phyloP scores from a whole-genome alignment of 2,797 vertebrate species.

The Epinephelus coioides region DNA sequence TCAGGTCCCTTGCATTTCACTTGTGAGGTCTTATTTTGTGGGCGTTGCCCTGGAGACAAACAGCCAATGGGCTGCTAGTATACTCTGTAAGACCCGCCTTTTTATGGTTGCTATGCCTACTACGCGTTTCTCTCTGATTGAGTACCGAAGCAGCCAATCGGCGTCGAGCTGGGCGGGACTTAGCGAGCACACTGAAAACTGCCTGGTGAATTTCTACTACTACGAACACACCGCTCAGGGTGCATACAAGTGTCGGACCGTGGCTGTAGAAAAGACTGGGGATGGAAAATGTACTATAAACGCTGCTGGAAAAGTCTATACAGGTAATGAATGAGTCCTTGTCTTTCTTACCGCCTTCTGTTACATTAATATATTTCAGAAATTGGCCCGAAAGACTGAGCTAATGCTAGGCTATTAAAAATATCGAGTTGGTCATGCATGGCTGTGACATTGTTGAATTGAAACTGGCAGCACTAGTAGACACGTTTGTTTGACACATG shows the following conservation, averaged over 20 bases:
- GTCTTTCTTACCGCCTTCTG: not conserved
- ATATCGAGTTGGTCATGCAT: conserved; percentile 55
- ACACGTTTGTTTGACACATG: conserved; percentile 72
- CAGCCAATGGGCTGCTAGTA: conserved; percentile 62
- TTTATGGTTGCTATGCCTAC: conserved; percentile 85
- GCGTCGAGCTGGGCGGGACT: conserved; percentile 62
- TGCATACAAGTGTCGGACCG: conserved; percentile 34
- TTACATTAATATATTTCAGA: not conserved
- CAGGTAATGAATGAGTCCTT: conserved; percentile 71
- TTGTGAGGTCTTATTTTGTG: conserved; percentile 15
- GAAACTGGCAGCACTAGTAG: conserved; percentile 44
- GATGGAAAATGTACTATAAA: conserved; percentile 73
- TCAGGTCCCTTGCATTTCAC: not conserved
- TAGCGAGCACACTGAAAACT: conserved; percentile 61
- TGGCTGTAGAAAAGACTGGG: conserved; percentile 4
- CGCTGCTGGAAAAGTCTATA: conserved; percentile 51
- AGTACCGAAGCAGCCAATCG: conserved; percentile 67
- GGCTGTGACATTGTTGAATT: conserved; percentile 69
- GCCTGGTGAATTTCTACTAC: conserved; percentile 75
- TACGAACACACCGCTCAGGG: conserved; percentile 65
- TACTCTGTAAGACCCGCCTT: conserved; percentile 58
- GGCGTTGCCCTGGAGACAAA: conserved; percentile 31
- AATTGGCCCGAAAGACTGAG: conserved; percentile 29
- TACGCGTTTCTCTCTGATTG: conserved; percentile 59
- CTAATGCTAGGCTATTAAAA: conserved; percentile 34